Evolutionary conservation across 2,797 vertebrate genomes (phyloP), one percentile per base, ranked within the genome.

Genomic region (Platyrinchus mystaceus): DNA sequence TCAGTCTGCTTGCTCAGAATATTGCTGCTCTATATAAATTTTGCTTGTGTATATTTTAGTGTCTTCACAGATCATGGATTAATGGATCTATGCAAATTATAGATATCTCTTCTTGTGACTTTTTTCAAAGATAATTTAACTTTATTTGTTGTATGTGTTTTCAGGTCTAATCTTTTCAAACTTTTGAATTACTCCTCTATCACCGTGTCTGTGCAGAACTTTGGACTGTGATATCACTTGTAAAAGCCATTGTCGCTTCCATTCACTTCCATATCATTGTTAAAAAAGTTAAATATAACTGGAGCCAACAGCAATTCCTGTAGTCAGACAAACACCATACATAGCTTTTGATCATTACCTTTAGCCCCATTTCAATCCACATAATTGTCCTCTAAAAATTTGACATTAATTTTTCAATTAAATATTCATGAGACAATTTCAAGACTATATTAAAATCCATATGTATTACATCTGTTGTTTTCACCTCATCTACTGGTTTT

Each of bases 381-480:
- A 6, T 49, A 87, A 93, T n/a, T 80, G 50, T 77, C 81, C 77
- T 80, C 37, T 46, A 76, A 92, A 91, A 90, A 78, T 28, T 0
- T 66, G 20, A 78, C 79, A 93, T 75, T 80, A 83, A 85, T 87
- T 95, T 97, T 91, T 95, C 92, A 92, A 92, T 93, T 95, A 89
- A 94, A 81, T 90, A 64, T 68, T 92, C 41, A 92, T 59, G 46
- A 95, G 58, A 82, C 34, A 74, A 56, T 83, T 93, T 92, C 84
- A 91, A 24, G 36, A 62, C 56, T 94, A 85, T 83, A 90, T 62
- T 75, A 95, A 93, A 95, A 85, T 74, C 20, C 80, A 47, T 69
- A 68, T 68, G 76, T 58, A 68, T 80, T 83, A 77, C 16, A 69
- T 52, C 49, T n/a, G 17, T 77, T 94, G 84, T 89, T 94, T 95